These are phyloP conservation scores for Liolophura sinensis DNA, from an alignment of 1,140 invertebrate species.

Conservation along the genomic window DNA sequence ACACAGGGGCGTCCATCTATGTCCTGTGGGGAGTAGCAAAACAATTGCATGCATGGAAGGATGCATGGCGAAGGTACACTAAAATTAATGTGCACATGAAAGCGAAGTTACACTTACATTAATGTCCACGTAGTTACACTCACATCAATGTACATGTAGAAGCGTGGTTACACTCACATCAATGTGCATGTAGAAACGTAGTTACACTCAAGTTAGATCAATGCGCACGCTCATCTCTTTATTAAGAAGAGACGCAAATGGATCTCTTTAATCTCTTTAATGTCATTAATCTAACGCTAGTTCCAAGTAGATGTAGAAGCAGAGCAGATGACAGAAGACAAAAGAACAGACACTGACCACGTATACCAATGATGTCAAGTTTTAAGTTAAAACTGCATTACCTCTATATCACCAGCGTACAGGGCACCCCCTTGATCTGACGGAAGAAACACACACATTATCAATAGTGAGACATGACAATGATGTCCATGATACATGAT, in stretches of 20 bases:
- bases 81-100: no score
- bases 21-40: slow-evolving; percentile 27
- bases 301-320: not conserved
- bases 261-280: no score
- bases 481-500: no score
- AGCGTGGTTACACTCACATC: no score
- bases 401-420: slow-evolving; percentile 39
- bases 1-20: slow-evolving; percentile 28
- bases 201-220: no score
- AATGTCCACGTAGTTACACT: no score
- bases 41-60: not conserved
- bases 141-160: no score
- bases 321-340: not conserved
- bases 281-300: not conserved
- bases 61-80: no score
- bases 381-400: slow-evolving; percentile 4
- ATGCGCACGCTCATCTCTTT: no score
- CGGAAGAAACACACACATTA: slow-evolving; percentile 3
- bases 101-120: no score
- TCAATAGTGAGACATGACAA: not conserved
- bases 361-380: not conserved
- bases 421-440: slow-evolving; percentile 41
- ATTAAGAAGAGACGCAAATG: no score
- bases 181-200: no score
- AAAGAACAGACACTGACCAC: not conserved